Base-by-base conservation (phyloP, 2,797 vertebrate species). In the Chromis chromis region DNA sequence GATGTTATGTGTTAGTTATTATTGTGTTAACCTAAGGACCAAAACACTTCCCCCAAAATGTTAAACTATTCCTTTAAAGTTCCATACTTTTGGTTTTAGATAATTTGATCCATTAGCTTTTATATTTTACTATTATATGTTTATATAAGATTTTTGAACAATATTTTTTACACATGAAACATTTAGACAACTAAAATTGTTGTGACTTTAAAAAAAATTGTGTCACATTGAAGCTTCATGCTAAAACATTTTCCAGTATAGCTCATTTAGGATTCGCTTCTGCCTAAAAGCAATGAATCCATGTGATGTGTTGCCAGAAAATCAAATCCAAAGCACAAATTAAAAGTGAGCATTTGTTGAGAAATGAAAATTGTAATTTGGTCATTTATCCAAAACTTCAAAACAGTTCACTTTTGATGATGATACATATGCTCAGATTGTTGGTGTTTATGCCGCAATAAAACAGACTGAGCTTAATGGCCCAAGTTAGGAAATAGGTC, bases 401-500 rank as follows among this genome's bases (percentile, higher is more conserved):
- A 31, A 31, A 58, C 24, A 28, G 56, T 22, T 63, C 40, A 19
- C 40, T 36, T n/a, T 14, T 22, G n/a, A 73, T 69, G 59, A 55
- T 36, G 44, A 63, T 31, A 36, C 46, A 4, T 48, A 70, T 28
- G 44, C 13, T 19, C n/a, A 49, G 25, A 36, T 16, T 36, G 36
- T 24, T 65, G 55, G 39, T 64, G 57, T 52, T 57, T 21, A 39
- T 48, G 25, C 46, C 10, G 19, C 28, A 7, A 27, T 46, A 33
- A 69, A 75, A 56, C 24, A 12, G 44, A 46, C 36, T 31, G 11
- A 52, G 55, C 22, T 66, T 8, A 59, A 9, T 19, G 19, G 4
- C 16, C 65, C 16, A 42, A 60, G 7, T 21, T 42, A 16, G 12
- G 52, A 44, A 22, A 36, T 31, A 1, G 17, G 19, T 50, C 17